Evolutionary conservation across 2,888 invertebrate species (phyloP), one percentile per base, ranked within the genome.

Genomic region (Brachycybe producta): DNA sequence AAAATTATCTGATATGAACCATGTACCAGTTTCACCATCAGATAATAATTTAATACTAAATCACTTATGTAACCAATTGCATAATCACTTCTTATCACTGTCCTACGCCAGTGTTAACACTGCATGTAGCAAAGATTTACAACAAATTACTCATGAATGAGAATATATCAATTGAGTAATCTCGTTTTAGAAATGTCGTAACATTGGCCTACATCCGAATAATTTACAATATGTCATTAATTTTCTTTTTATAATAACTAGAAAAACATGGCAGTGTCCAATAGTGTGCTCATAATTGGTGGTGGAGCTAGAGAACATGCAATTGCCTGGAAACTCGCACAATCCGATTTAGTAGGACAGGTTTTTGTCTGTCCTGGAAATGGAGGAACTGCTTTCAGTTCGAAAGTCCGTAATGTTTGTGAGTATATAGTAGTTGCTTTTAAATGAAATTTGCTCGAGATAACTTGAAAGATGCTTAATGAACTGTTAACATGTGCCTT

Each of bases 231-330:
- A n/a, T n/a, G n/a, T n/a, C n/a, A n/a, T n/a, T n/a, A n/a, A n/a
- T n/a, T n/a, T n/a, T n/a, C n/a, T n/a, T n/a, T n/a, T n/a, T n/a
- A n/a, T 32, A 11, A 11, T 32, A 32, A n/a, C 32, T n/a, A n/a
- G 11, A 32, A 11, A 11, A 32, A 32, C 32, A 11, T 32, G 11
- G n/a, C 3, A 24, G 27, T 39, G n/a, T 17, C 40, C 13, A 35
- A 49, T 8, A 49, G 39, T n/a, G 75, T 90, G 55, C 69, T 90
- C 57, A 78, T 97, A 47, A 78, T 97, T 61, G 97, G 97, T 15
- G 75, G 80, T 65, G 97, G 97, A 34, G 95, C 92, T 2, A 78
- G 97, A 58, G 97, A 98, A 70, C 94, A 97, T 71, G 91, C 91
- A 3, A 75, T 98, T 61, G 83, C 84, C 60, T 94, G 92, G 91